Base-by-base conservation (phyloP, 2,797 vertebrate genomes). In the Netta rufina region DNA sequence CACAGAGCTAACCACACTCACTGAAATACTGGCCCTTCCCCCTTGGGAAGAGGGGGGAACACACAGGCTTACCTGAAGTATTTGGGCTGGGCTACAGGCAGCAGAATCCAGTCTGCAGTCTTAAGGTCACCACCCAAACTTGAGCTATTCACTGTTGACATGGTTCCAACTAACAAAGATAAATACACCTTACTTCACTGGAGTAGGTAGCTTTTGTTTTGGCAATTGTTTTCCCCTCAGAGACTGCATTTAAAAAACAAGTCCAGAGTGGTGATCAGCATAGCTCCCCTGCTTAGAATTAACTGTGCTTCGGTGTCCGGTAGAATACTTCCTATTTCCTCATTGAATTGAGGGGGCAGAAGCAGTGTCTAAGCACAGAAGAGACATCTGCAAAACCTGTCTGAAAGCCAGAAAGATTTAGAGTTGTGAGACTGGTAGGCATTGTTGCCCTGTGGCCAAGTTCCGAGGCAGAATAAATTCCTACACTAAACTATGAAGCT, bases 351-450 rank as follows among this genome's bases (percentile, higher is more conserved):
- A n/a, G 57, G 32, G 32, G 45, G 61, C 62, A 87, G 64, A 30
- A 78, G 10, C 39, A 33, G 10, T 47, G 32, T 33, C 43, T 57
- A 15, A 83, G 65, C 64, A 92, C 64, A 82, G 20, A 71, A 81
- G 20, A 73, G 85, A 85, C 72, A 91, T 77, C 91, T 93, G 69
- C 41, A 89, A 80, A 94, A 77, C 7, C 47, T 65, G 53, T 65
- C 36, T 45, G 53, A 87, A 57, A 77, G 87, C 84, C 95, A 94
- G 67, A 74, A 77, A 54, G 43, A 87, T 90, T 92, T 67, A 2
- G 10, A 85, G 13, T 32, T 61, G 25, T 64, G 64, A 77, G 72
- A 54, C 6, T 57, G 30, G 65, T 79, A 64, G 69, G 87, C 43
- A 51, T 47, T 19, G 3, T 22, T 93, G 60, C 69, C 66, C 62